phyloP scores from a whole-genome alignment of 2,888 invertebrate species.

The Euplagia quadripunctaria region DNA sequence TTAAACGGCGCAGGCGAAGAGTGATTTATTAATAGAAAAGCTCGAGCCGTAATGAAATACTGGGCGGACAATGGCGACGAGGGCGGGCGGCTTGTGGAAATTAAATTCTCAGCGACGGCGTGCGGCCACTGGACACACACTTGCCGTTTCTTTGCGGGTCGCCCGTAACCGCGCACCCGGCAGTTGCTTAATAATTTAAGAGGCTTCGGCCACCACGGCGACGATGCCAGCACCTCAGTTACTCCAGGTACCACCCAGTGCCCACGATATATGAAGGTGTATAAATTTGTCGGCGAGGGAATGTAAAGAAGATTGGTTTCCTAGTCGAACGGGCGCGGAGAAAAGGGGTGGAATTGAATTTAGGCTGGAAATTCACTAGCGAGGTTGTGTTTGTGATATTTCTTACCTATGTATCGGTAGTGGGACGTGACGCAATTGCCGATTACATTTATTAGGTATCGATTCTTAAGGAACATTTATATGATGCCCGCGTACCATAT shows the following conservation, averaged over 20 bases:
- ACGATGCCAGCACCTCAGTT: constrained; percentile 49
- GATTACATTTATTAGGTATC: constrained; percentile 72
- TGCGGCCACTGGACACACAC: constrained; percentile 70
- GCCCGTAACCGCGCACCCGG: constrained; percentile 46
- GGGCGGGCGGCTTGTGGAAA: constrained; percentile 83
- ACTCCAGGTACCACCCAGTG: constrained; percentile 60
- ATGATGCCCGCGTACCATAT: constrained; percentile 41
- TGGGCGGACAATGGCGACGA: constrained; percentile 85
- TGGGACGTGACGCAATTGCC: constrained; percentile 73
- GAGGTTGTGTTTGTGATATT: constrained; percentile 79
- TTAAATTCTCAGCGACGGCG: constrained; percentile 83
- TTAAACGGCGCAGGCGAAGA: constrained; percentile 86
- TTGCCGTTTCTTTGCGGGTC: constrained; percentile 77
- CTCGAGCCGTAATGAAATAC: constrained; percentile 87
- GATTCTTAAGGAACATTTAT: constrained; percentile 54
- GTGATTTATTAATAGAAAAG: constrained; percentile 88
- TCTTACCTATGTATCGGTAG: constrained; percentile 73
- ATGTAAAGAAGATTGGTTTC: constrained; percentile 86
- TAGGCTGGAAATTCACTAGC: constrained; percentile 81
- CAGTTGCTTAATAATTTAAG: constrained; percentile 78
- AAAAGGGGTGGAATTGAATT: constrained; percentile 85
- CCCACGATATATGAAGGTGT: constrained; percentile 81
- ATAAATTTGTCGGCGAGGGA: constrained; percentile 86
- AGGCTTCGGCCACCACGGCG: constrained; percentile 48
- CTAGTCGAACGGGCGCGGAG: constrained; percentile 75